Conservation (phyloP, 2,888 invertebrate species). For the Miltochrista miniata region DNA sequence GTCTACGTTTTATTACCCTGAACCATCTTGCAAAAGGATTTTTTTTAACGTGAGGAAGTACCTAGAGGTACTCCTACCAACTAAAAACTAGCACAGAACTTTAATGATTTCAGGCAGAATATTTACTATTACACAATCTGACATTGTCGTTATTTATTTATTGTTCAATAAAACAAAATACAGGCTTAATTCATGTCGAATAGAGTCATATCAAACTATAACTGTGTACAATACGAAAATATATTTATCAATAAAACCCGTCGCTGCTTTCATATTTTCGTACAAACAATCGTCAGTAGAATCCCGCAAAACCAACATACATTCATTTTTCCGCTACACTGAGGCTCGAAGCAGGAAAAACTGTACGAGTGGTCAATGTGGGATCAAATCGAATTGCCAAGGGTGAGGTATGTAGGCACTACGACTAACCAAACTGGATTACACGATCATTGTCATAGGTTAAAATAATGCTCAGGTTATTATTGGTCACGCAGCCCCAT, state of each 20-base stretch:
- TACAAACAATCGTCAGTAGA: slow-evolving; percentile 1
- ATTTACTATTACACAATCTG: no score
- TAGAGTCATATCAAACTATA: no score
- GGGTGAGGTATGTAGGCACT: slow-evolving; percentile 29
- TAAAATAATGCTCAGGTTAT: neutral
- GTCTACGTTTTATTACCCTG: no score
- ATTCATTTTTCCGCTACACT: slow-evolving; percentile 12
- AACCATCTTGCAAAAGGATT: no score
- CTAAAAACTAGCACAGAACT: no score
- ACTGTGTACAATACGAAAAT: neutral
- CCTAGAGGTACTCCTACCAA: no score
- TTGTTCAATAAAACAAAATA: no score
- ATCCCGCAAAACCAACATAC: slow-evolving; percentile 3
- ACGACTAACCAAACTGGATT: slow-evolving; percentile 54
- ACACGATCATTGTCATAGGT: slow-evolving; percentile 17
- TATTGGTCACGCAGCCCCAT: no score
- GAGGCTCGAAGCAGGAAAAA: slow-evolving; percentile 8
- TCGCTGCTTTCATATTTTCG: neutral
- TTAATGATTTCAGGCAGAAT: no score
- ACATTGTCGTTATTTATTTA: no score
- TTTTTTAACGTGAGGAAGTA: no score
- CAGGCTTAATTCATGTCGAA: no score
- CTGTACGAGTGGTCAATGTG: slow-evolving; percentile 29
- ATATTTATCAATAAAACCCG: neutral
- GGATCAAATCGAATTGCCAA: slow-evolving; percentile 45